These are phyloP conservation scores for Oreohelix idahoensis DNA, from an alignment of 1,140 invertebrate species.

Conservation along the genomic window DNA sequence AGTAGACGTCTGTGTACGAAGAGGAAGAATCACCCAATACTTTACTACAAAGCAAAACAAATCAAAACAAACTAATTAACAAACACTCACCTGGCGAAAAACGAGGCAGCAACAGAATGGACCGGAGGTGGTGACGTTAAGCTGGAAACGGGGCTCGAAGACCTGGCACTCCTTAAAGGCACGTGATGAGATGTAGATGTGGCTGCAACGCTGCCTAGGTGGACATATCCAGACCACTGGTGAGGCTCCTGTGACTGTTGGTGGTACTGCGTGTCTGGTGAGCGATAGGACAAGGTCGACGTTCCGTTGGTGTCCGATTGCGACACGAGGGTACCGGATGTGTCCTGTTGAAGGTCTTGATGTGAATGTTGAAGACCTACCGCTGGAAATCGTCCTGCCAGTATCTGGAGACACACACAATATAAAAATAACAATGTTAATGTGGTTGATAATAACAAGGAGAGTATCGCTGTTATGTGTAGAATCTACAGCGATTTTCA, in stretches of 20 bases:
- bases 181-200: not conserved
- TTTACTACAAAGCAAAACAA: not conserved
- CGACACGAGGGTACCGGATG: not conserved
- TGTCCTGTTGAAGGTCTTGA: not conserved
- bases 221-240: not conserved
- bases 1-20: no score
- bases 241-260: not conserved
- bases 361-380: not conserved
- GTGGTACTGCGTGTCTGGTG: not conserved
- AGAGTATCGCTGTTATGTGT: no score
- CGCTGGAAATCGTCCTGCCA: not conserved
- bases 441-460: no score
- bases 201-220: not conserved
- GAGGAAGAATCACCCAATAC: not conserved
- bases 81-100: slow-evolving; percentile 14
- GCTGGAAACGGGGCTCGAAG: slow-evolving; percentile 17
- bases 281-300: not conserved
- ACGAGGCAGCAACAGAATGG: slow-evolving; percentile 3
- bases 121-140: not conserved
- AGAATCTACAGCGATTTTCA: no score
- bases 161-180: not conserved
- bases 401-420: not conserved
- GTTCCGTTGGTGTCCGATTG: not conserved
- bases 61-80: not conserved
- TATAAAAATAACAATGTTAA: no score